Base-by-base conservation (phyloP, 2,113 vertebrate species). In the Ctenodactylus gundi region DNA sequence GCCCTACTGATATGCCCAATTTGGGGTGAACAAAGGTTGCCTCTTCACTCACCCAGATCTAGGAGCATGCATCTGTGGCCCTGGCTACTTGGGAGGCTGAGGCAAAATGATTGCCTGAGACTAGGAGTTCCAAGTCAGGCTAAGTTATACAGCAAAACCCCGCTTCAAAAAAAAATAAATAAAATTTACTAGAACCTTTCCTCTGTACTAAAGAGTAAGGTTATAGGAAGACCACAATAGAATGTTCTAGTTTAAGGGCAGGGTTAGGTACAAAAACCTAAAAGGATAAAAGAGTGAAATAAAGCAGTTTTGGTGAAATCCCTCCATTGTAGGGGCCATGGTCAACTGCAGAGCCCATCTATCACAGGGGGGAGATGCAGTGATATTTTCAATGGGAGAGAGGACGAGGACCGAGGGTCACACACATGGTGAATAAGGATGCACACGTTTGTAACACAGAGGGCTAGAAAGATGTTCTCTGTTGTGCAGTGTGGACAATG, bases 321-420 rank as follows among this genome's bases (percentile, higher is more conserved):
- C 27, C 65, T 80, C 21, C 3, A 0, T 3, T 31, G 1, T 4
- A 11, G 41, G 11, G 55, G 68, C 41, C n/a, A 5, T 1, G 4
- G 29, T 20, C 5, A n/a, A 49, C 18, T 25, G 17, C 3, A 41
- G 70, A 41, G 21, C 25, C 87, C 36, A 81, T 41, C 13, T 10
- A n/a, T 53, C 25, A 84, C 44, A 31, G 49, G 0, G 18, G 58
- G 51, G 1, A 34, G 55, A 85, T 5, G 17, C 1, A 5, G 7
- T 1, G 44, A 62, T 1, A 4, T 2, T 14, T 21, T 70, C 41
- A 6, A 5, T 29, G 10, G 20, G 18, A 53, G 62, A 41, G 11
- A 20, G 27, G 21, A 21, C 34, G 68, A 46, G 6, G 34, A 53
- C 31, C 55, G 11, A 57, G 23, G 44, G 44, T 17, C 6, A n/a